Conservation (phyloP, 2,888 invertebrate species). For the Criorhina ranunculi region DNA sequence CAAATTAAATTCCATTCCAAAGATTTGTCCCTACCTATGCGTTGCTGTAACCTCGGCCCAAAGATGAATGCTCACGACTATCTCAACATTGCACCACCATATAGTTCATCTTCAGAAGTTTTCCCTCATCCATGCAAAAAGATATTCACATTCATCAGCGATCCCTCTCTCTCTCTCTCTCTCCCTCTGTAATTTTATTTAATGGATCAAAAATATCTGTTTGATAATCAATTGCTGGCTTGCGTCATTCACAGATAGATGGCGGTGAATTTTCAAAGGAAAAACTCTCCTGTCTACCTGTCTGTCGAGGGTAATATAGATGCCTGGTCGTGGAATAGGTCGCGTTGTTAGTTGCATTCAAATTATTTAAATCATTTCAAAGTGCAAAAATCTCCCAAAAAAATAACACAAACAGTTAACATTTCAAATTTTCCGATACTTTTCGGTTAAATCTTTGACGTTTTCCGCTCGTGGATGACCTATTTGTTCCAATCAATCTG, state of each 20-base stretch:
- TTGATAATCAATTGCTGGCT: slow-evolving; percentile 67
- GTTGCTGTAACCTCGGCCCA: background rate
- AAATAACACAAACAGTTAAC: slow-evolving; percentile 31
- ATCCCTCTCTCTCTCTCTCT: background rate
- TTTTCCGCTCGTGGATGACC: slow-evolving; percentile 57
- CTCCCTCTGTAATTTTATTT: slow-evolving; percentile 50
- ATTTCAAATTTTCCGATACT: slow-evolving; percentile 23
- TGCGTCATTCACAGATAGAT: slow-evolving; percentile 61
- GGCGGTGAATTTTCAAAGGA: slow-evolving; percentile 68
- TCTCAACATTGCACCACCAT: slow-evolving; percentile 40
- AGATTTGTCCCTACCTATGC: background rate
- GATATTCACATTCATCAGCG: slow-evolving; percentile 38
- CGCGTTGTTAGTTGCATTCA: slow-evolving; percentile 39
- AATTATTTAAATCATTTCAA: slow-evolving; percentile 61
- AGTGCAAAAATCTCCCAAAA: slow-evolving; percentile 44
- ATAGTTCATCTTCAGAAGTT: slow-evolving; percentile 48
- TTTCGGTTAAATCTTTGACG: slow-evolving; percentile 42
- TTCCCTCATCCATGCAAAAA: slow-evolving; percentile 37
- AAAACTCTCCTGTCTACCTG: slow-evolving; percentile 52
- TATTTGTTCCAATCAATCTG: slow-evolving; percentile 43
- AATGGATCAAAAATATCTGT: slow-evolving; percentile 71
- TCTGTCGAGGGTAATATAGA: slow-evolving; percentile 61
- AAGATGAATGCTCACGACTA: slow-evolving; percentile 35
- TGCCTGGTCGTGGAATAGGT: slow-evolving; percentile 39
- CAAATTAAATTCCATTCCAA: background rate